These are phyloP conservation scores for Bombus impatiens DNA, from an alignment of 1,140 invertebrate genomes.

Conservation along the genomic window DNA sequence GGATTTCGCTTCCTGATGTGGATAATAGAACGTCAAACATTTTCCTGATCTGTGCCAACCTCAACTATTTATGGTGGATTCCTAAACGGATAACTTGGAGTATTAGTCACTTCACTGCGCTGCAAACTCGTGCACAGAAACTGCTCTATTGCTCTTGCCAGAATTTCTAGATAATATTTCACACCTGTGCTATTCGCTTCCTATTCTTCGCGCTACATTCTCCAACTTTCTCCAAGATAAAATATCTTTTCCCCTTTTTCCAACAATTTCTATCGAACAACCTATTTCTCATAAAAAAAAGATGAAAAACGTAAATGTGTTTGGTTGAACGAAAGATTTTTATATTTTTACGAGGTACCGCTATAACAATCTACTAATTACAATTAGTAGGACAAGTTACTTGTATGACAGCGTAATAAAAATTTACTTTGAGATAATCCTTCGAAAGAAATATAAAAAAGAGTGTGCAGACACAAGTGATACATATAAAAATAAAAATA, in stretches of 20 bases:
- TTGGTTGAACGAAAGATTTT: too few species aligned
- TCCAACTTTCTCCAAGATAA: background rate
- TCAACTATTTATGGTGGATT: conserved; percentile 48
- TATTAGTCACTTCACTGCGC: conserved; percentile 49
- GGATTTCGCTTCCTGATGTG: conserved; percentile 31
- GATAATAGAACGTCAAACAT: conserved; percentile 44
- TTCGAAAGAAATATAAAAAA: too few species aligned
- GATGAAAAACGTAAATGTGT: too few species aligned
- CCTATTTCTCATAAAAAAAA: too few species aligned
- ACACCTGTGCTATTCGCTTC: conserved; percentile 25
- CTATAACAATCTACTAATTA: too few species aligned
- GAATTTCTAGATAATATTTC: conserved; percentile 17
- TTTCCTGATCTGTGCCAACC: conserved; percentile 32
- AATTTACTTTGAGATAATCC: too few species aligned
- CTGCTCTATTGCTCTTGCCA: conserved; percentile 18
- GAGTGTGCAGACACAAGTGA: too few species aligned
- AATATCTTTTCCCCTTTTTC: background rate
- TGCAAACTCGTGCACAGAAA: conserved; percentile 40
- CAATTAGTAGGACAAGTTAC: too few species aligned
- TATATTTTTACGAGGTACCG: too few species aligned
- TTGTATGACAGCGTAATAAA: too few species aligned
- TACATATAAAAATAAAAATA: too few species aligned
- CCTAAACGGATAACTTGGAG: conserved; percentile 34
- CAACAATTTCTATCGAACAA: too few species aligned
- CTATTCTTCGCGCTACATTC: background rate